Percentiles rank a stretch among this genome's conserved stretches.
These are phyloP conservation scores for Diorhabda elongata DNA, from an alignment of 1,140 invertebrate species.

Conservation along the genomic window DNA sequence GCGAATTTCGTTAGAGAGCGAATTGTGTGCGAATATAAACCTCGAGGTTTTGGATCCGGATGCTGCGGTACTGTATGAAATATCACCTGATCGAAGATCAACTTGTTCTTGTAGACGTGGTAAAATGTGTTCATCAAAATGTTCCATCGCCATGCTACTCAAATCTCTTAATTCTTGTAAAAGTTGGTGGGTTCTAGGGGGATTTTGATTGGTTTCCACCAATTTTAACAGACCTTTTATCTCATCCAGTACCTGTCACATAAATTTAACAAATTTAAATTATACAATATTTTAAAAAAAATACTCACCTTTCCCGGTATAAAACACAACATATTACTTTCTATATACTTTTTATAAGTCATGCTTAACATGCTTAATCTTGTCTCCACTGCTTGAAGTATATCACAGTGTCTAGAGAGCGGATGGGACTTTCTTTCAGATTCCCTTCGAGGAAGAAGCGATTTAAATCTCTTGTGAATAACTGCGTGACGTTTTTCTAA, in stretches of 20 bases:
- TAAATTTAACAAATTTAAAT: neutral
- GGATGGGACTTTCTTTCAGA: constrained; percentile 82
- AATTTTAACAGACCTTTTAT: constrained; percentile 69
- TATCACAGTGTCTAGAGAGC: constrained; percentile 79
- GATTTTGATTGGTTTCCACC: constrained; percentile 62
- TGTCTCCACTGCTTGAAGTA: constrained; percentile 85
- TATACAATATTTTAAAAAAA: neutral
- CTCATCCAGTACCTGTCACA: constrained; percentile 79
- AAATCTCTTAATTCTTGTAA: constrained; percentile 86
- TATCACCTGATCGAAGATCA: constrained; percentile 27
- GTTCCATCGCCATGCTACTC: constrained; percentile 94
- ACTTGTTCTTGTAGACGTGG: constrained; percentile 50
- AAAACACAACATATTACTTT: constrained; percentile 80
- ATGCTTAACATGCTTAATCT: constrained; percentile 86
- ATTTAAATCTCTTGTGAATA: constrained; percentile 73
- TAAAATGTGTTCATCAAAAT: constrained; percentile 89
- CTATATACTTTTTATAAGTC: constrained; percentile 87
- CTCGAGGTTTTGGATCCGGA: constrained; percentile 27
- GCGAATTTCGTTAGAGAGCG: constrained; percentile 29
- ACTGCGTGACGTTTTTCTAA: constrained; percentile 73
- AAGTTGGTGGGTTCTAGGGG: constrained; percentile 77
- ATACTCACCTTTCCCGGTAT: constrained; percentile 80
- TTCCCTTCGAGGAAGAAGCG: constrained; percentile 78
- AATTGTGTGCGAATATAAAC: constrained; percentile 28
- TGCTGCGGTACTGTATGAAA: constrained; percentile 7